Evolutionary conservation across 2,797 vertebrate genomes (phyloP).

Genomic region (Ctenosaura bakeri): DNA sequence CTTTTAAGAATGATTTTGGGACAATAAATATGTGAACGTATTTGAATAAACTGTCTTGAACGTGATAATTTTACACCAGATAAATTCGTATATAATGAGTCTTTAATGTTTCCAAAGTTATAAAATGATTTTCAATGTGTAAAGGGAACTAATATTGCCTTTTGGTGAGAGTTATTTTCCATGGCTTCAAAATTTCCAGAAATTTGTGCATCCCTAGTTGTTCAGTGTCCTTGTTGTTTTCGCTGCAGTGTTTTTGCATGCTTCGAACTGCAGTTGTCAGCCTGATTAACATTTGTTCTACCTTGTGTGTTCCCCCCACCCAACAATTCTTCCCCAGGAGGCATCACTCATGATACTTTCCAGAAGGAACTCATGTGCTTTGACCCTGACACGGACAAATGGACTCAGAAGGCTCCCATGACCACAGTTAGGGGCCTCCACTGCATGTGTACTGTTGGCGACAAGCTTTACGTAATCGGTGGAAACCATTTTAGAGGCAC

Average conservation of each 20-base stretch:
- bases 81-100: no score
- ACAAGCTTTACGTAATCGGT: constrained; percentile 96
- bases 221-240: background rate
- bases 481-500: constrained; percentile 98
- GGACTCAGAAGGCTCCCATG: constrained; percentile 98
- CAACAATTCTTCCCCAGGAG: constrained; percentile 80
- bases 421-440: constrained; percentile 96
- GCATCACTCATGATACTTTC: constrained; percentile 98
- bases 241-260: background rate
- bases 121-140: no score
- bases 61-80: no score
- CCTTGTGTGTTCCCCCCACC: constrained; percentile 1
- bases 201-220: background rate
- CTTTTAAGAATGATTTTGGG: no score
- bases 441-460: constrained; percentile 98
- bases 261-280: no score
- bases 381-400: constrained; percentile 97
- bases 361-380: constrained; percentile 99
- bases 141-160: no score
- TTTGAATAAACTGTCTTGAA: no score
- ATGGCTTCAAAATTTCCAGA: no score
- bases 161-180: no score
- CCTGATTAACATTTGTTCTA: background rate
- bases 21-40: no score
- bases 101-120: no score